Base-by-base conservation (phyloP, 2,797 vertebrate genomes). In the Decapterus maruadsi region DNA sequence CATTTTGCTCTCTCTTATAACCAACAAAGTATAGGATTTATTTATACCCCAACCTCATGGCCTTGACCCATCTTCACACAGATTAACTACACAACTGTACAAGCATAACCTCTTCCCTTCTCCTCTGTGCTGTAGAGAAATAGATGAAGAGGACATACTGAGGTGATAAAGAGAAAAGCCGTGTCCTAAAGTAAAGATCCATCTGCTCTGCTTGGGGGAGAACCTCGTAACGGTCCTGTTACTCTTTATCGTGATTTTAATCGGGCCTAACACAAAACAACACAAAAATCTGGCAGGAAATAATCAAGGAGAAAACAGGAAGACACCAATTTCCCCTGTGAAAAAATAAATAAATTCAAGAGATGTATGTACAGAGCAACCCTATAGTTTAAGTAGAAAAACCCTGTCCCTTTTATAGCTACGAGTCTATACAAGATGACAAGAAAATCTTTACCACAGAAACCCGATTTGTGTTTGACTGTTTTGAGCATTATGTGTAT, bases 301-400 rank as follows among this genome's bases (percentile, higher is more conserved):
- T 58, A 75, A 87, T 70, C 46, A 78, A 76, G 66, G 70, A 46
- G 45, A 69, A 79, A 83, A 80, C 78, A 83, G 77, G 81, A 82
- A 87, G 34, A 56, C 45, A 42, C 26, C 55, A 65, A 78, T 77
- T 84, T 78, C 43, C 77, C 3, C 17, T 61, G 8, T 42, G 10
- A 58, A 76, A 72, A 80, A 36, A 34, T 31, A 42, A 40, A 66
- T 6, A 31, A 60, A 78, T 70, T 42, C n/a, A 70, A 68, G 34
- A 14, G 4, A 38, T 51, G 58, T 26, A 19, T 4, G 16, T 43
- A 51, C 4, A 67, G 8, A 56, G 50, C 66, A 17, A 29, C 29
- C 6, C 26, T 6, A 45, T 0, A 4, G 29, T 6, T 38, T 6
- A 46, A 50, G 12, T 42, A 53, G 13, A 8, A 38, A 63, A 72